Evolutionary conservation across 2,113 vertebrate genomes (phyloP).

Genomic region (Equus przewalskii): DNA sequence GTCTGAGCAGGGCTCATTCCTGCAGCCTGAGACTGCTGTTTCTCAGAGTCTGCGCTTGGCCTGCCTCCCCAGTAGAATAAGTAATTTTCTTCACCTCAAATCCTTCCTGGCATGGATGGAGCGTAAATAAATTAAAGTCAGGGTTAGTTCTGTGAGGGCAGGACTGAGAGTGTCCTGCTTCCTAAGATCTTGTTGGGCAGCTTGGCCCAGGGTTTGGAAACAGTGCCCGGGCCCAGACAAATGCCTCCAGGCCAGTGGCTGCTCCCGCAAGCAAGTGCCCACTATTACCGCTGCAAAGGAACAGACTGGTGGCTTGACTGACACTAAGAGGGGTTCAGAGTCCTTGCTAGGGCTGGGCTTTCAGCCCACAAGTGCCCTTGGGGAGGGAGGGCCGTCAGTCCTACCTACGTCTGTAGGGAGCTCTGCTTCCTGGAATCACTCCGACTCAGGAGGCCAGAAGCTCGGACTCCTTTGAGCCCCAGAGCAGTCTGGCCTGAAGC

Average conservation of each 20-base stretch:
- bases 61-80: not conserved
- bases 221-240: not conserved
- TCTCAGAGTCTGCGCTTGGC: constrained; percentile 26
- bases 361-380: not conserved
- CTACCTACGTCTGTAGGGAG: not conserved
- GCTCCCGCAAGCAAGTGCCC: not conserved
- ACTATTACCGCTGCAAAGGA: not conserved
- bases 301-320: not conserved
- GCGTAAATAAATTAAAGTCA: not conserved
- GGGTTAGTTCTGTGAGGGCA: not conserved
- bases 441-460: not conserved
- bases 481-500: constrained; percentile 40
- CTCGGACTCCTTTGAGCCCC: not conserved
- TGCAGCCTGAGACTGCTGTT: not conserved
- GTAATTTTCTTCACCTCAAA: not conserved
- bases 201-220: not conserved
- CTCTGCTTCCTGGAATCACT: not conserved
- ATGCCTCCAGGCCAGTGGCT: not conserved
- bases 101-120: not conserved
- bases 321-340: not conserved
- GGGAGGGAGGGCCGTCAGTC: not conserved
- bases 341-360: not conserved
- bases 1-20: not conserved
- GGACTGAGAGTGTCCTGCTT: not conserved
- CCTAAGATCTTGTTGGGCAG: not conserved